Evolutionary conservation across 2,888 invertebrate genomes (phyloP).

Genomic region (Linhomoeus sp.): DNA sequence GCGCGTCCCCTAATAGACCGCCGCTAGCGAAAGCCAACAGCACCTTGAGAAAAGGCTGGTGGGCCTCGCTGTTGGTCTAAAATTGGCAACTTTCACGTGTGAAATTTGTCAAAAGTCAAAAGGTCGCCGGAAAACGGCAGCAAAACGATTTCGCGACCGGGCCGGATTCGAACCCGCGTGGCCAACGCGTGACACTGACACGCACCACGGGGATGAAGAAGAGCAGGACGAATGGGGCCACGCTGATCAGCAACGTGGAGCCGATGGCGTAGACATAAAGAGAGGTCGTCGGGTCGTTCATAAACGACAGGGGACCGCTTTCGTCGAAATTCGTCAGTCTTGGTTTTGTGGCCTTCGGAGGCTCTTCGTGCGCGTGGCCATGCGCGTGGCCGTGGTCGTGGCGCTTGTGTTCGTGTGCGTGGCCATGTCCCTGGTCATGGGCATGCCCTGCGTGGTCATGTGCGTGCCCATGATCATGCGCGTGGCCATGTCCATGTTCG

Average conservation of each 20-base stretch:
- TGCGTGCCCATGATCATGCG: constrained; percentile 4
- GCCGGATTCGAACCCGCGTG: too few species aligned
- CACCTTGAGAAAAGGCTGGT: constrained; percentile 67
- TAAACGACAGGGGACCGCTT: constrained; percentile 13
- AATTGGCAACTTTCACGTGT: too few species aligned
- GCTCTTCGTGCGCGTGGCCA: neutral
- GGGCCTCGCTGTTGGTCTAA: constrained; percentile 40
- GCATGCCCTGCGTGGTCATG: neutral
- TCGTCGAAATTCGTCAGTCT: constrained; percentile 8
- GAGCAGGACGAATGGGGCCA: constrained; percentile 76
- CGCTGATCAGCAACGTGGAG: constrained; percentile 78
- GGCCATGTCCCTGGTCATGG: constrained; percentile 7
- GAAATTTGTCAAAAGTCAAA: too few species aligned
- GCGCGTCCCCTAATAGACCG: constrained; percentile 76
- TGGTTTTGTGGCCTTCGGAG: constrained; percentile 7
- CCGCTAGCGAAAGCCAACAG: constrained; percentile 33
- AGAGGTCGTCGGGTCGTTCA: constrained; percentile 17
- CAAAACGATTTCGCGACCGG: too few species aligned
- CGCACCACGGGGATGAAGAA: constrained; percentile 68
- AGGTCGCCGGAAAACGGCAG: too few species aligned
- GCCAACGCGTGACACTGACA: too few species aligned
- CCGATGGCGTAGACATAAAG: constrained; percentile 24
- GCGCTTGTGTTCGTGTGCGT: neutral
- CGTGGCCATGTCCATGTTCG: constrained; percentile 2
- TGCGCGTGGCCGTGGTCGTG: neutral